Base-by-base conservation (phyloP, 1,140 invertebrate species). In the Reticulitermes speratus region DNA sequence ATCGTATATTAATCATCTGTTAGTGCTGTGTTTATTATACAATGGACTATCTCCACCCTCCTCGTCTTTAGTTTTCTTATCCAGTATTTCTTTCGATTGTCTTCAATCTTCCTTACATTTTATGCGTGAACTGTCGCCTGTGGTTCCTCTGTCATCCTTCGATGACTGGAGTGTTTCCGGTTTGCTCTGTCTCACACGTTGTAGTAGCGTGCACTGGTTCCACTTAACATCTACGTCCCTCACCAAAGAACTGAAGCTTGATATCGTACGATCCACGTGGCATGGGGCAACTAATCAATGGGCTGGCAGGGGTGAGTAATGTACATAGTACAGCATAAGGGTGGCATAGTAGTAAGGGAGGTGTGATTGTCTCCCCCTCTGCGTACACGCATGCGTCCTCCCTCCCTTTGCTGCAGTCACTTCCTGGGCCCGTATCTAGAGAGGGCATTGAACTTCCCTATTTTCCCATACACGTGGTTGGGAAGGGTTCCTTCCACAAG, bases 231-330 rank as follows among this genome's bases (percentile, higher is more conserved):
- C 11, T 48, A 48, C 48, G 7, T 48, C 48, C 7, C 48, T n/a
- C 9, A 65, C 8, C 21, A n/a, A 55, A 7, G 59, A 12, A 23
- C 59, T 65, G 25, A 7, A 65, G 59, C 59, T 30, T 30, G 9
- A 25, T 75, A 75, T 16, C 19, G 14, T 19, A 25, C 65, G 3
- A 75, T 30, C 65, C 65, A 75, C 65, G 65, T 75, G 65, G 65
- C 65, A 30, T 75, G 65, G 16, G 12, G 65, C 65, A 75, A 30
- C 25, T 75, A 75, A 75, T 75, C 65, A 75, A 75, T 75, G 65
- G 65, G 65, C 25, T 75, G 52, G 65, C 65, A 75, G 65, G 65
- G 65, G 65, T 75, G 65, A 75, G 65, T 75, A 75, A 75, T 75
- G 65, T 30, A 75, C n/a, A 75, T 14, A 65, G 12, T 19, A 55